Percentiles rank a stretch among this genome's conserved stretches.
These are phyloP conservation scores for Rousettus madagascariensis DNA, from an alignment of 2,797 vertebrate species.

Conservation along the genomic window DNA sequence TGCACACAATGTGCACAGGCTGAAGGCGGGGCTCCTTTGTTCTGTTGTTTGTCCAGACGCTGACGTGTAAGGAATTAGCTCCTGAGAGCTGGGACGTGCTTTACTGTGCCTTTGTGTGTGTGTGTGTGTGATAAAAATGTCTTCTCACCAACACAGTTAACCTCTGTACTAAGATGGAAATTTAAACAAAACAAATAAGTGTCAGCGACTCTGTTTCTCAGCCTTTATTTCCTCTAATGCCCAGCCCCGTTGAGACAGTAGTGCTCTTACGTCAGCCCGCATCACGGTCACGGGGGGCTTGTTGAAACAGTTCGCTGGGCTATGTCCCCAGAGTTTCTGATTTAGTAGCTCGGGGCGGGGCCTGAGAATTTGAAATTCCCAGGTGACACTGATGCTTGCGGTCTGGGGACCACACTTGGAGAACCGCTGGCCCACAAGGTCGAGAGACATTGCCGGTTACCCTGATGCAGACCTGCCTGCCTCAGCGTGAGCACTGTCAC, in stretches of 20 bases:
- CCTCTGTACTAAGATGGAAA: background rate
- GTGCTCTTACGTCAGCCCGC: background rate
- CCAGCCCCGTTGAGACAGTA: background rate
- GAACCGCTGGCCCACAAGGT: background rate
- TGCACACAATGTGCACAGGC: background rate
- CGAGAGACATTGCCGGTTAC: background rate
- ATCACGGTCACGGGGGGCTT: background rate
- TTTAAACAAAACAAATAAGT: background rate
- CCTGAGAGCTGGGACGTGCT: background rate
- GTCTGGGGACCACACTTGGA: background rate
- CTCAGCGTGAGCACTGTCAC: background rate
- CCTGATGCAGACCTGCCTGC: background rate
- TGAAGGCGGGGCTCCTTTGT: background rate
- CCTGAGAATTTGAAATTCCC: background rate
- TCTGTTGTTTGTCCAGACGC: background rate
- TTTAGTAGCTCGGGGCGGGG: background rate
- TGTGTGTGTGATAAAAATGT: background rate
- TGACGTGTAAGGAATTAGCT: background rate
- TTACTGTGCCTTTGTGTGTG: too few species aligned
- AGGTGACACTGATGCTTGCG: background rate
- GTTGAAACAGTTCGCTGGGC: background rate
- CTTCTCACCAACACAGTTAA: background rate
- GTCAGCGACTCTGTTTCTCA: background rate
- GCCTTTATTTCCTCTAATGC: background rate
- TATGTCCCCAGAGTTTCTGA: background rate